Evolutionary conservation across 2,888 invertebrate genomes (phyloP).

Genomic region (Polydrusus cervinus): DNA sequence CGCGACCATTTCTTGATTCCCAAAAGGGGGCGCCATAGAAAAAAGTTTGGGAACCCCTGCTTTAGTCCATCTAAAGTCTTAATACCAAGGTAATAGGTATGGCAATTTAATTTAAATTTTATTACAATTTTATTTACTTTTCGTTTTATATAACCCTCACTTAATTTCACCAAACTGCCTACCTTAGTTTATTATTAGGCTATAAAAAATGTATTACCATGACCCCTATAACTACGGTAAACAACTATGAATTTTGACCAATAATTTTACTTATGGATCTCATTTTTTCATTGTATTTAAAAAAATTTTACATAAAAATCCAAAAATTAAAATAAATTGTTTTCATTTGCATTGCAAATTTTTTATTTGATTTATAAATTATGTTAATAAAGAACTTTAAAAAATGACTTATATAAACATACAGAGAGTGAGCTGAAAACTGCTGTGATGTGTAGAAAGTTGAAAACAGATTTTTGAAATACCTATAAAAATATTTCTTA

Average conservation of each 20-base stretch:
- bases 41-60: too few relatives aligned
- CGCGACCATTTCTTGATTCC: too few relatives aligned
- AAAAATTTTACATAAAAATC: not conserved
- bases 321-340: not conserved
- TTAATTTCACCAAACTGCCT: not conserved
- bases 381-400: not conserved
- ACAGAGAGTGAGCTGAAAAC: not conserved
- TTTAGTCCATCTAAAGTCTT: too few relatives aligned
- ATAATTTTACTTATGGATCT: not conserved
- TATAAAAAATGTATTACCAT: slow-evolving; percentile 2
- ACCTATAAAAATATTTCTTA: too few relatives aligned
- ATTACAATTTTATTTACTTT: not conserved
- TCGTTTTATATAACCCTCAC: not conserved
- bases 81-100: too few relatives aligned
- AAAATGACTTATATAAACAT: not conserved
- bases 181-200: not conserved
- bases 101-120: not conserved
- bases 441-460: not conserved
- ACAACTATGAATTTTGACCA: not conserved
- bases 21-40: too few relatives aligned
- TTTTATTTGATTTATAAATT: not conserved
- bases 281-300: not conserved
- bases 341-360: slow-evolving; percentile 12
- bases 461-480: not conserved
- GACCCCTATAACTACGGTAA: slow-evolving; percentile 3